Evolutionary conservation across 2,113 vertebrate species (phyloP).

Genomic region (Gnathonemus echidnorhynchus): DNA sequence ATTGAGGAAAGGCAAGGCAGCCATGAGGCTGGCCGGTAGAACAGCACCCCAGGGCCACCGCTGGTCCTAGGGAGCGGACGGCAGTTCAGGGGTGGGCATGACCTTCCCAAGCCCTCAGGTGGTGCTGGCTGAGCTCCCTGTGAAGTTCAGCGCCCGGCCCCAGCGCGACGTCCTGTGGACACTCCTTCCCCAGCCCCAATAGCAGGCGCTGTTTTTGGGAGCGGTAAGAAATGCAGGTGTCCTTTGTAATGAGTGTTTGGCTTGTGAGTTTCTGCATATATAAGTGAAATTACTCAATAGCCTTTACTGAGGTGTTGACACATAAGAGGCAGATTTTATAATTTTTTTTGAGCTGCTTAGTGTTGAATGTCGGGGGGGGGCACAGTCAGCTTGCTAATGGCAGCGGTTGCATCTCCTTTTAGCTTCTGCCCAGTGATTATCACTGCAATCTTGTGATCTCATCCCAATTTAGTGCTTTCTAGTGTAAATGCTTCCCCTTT

Average conservation of each 20-base stretch:
- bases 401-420: background rate
- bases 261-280: background rate
- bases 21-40: background rate
- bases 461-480: background rate
- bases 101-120: background rate
- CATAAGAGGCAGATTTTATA: background rate
- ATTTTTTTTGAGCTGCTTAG: background rate
- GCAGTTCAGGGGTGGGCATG: background rate
- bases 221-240: background rate
- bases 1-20: background rate
- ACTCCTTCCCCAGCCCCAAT: background rate
- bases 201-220: background rate
- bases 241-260: background rate
- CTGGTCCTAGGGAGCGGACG: background rate
- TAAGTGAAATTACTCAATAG: background rate
- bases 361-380: background rate
- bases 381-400: background rate
- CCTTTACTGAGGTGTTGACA: background rate
- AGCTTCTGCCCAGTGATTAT: background rate
- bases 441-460: background rate
- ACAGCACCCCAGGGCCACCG: background rate
- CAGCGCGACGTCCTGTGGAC: background rate
- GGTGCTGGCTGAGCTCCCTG: background rate
- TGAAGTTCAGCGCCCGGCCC: background rate
- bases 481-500: background rate